Evolutionary conservation across 2,113 vertebrate genomes (phyloP), one percentile per base, ranked within the genome.

Genomic region (Nannobrachium achirus): DNA sequence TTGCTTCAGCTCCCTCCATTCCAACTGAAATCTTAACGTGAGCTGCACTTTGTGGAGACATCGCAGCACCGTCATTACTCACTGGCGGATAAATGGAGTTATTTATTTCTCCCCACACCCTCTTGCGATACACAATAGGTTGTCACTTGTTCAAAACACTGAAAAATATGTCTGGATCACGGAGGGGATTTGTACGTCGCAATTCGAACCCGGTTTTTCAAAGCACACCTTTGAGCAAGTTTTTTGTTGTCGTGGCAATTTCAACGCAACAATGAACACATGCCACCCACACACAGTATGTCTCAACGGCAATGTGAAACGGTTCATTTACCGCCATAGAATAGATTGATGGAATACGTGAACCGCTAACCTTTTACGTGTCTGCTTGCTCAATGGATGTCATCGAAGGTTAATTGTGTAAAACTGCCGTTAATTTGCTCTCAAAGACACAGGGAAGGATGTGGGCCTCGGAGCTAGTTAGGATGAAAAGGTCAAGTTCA

Each of bases 321-420:
- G 49, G 57, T 77, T 83, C 60, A 80, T 79, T 33, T 73, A 69
- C 20, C n/a, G 73, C 0, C 33, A 86, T 79, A 69, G 84, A 80
- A 76, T 48, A 55, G 73, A 82, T 71, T 81, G 77, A 85, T 72
- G 75, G 79, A 85, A 86, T 70, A 75, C 42, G 69, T 86, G 71
- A 90, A 84, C 81, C 51, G 52, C 50, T 84, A 86, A 83, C 82
- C 85, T 89, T 33, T 88, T 85, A 25, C 67, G 56, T 84, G 80
- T 69, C 69, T 18, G 63, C 73, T 73, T 80, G 68, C 67, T 84
- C 76, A 78, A 57, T 56, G 56, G 74, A 64, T 79, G 80, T 83
- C 78, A 70, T 79, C 73, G 86, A 75, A 88, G 90, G 89, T 90
- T 92, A 90, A 90, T 88, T 89, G 81, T 87, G 86, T 85, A 84